A percentile compares a stretch with the other conserved stretches of the same genome.
Evolutionary conservation across 64 coral and sea anemone species (phyloP).

Genomic region (Stichodactyla helianthus): DNA sequence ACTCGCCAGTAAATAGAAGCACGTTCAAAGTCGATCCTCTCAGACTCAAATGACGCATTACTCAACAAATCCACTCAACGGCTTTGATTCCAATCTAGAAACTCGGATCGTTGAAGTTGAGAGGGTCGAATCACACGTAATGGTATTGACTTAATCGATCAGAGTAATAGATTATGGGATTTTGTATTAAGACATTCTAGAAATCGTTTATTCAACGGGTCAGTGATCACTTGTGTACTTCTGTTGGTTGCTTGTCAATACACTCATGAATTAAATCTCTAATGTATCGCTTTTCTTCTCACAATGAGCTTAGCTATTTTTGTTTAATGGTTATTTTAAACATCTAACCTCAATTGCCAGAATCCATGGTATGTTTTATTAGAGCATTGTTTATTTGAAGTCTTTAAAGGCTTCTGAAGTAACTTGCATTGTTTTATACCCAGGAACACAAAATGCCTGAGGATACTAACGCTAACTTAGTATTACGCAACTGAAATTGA

Average conservation of each 20-base stretch:
- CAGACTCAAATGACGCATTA: background rate
- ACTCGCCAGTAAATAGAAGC: conserved; percentile 4
- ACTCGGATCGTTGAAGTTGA: background rate
- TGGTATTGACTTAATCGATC: conserved; percentile 16
- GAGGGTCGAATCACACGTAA: conserved; percentile 15
- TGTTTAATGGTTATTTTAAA: background rate
- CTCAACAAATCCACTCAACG: background rate
- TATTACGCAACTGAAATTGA: background rate
- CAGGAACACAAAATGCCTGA: background rate
- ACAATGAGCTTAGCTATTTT: background rate
- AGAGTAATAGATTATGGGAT: background rate
- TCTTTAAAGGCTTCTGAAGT: background rate
- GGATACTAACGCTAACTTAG: background rate
- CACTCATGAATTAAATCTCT: background rate
- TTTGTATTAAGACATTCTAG: background rate
- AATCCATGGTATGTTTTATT: background rate
- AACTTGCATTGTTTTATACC: background rate
- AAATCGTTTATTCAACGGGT: conserved; percentile 1
- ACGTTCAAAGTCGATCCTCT: conserved; percentile 15
- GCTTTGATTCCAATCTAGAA: background rate
- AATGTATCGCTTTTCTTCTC: background rate
- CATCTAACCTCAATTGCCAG: background rate
- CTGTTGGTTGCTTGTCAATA: background rate
- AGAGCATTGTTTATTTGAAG: background rate
- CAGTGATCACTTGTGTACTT: background rate